Evolutionary conservation across 2,113 vertebrate species (phyloP), one percentile per base, ranked within the genome.

Genomic region (Perca schrenkii): DNA sequence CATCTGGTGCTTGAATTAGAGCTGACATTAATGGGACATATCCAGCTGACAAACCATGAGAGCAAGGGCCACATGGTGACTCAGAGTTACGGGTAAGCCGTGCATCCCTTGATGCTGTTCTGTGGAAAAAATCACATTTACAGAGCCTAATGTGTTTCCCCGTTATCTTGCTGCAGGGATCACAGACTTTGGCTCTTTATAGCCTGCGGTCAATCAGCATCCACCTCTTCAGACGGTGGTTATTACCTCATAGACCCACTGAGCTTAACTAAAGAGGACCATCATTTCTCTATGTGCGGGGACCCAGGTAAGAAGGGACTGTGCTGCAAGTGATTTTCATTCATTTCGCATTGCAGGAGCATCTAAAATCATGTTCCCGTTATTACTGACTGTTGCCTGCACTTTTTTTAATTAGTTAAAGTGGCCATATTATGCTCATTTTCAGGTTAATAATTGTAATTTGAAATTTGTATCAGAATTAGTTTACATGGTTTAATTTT

Each of bases 61-160:
- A 73, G 58, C 71, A 25, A 60, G n/a, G 49, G 47, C 34, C 76
- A 72, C 46, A 46, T 16, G 34, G 79, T 91, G 90, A 93, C 77
- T 91, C 88, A 93, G 54, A 80, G 63, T 90, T 88, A 89, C 57
- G 6, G 79, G 88, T 89, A 89, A 77, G 34, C 34, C 31, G 0
- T 0, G 15, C 60, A 74, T 11, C 73, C 10, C 34, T 54, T 7
- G 21, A 57, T 40, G 66, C 82, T 75, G 6, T n/a, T n/a, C 46
- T 62, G 70, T 74, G 83, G 49, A 88, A 79, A 64, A 36, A 77
- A 14, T 53, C 79, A 83, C 80, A 88, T 76, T 87, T 79, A 86
- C 22, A 1, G 65, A 74, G 36, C 28, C 74, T 85, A 86, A 90
- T 88, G 86, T 40, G 57, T 69, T 77, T 75, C 56, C 1, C 34